Conservation (phyloP, 1,140 invertebrate species). For the Zaprionus lachaisei region DNA sequence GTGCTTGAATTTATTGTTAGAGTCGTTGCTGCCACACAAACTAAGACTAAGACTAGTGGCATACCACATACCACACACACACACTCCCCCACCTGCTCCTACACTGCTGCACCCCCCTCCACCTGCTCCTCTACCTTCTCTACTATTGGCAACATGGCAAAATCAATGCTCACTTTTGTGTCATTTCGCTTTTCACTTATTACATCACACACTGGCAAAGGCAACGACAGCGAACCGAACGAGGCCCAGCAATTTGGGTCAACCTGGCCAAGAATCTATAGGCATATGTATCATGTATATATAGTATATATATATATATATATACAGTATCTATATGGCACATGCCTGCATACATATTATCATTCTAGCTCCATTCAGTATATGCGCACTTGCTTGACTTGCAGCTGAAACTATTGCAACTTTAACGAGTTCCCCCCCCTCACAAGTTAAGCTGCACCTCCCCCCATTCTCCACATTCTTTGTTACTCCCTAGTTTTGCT, state of each 20-base stretch:
- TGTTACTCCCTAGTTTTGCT: neutral
- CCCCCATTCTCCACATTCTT: neutral
- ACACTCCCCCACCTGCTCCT: neutral
- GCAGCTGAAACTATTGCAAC: slow-evolving; percentile 42
- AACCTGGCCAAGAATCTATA: slow-evolving; percentile 54
- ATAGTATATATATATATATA: neutral
- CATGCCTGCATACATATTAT: neutral
- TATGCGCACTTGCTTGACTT: neutral
- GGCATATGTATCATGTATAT: slow-evolving; percentile 16
- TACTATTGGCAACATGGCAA: slow-evolving; percentile 28
- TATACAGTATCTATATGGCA: neutral
- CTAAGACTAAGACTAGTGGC: neutral
- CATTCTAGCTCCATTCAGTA: neutral
- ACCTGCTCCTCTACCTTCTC: neutral
- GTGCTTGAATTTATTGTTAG: slow-evolving; percentile 13
- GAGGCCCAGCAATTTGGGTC: slow-evolving; percentile 65
- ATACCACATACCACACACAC: neutral
- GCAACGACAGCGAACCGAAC: slow-evolving; percentile 33
- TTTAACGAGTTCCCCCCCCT: slow-evolving; percentile 31
- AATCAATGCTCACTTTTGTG: slow-evolving; percentile 75
- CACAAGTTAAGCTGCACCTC: neutral
- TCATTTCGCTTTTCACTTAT: slow-evolving; percentile 72
- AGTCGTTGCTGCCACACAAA: neutral
- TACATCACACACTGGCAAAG: slow-evolving; percentile 61
- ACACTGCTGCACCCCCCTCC: no score